A percentile compares a stretch with the other conserved stretches of the same genome.
phyloP scores from a whole-genome alignment of 23 tunicate species.

The Botrylloides violaceus region DNA sequence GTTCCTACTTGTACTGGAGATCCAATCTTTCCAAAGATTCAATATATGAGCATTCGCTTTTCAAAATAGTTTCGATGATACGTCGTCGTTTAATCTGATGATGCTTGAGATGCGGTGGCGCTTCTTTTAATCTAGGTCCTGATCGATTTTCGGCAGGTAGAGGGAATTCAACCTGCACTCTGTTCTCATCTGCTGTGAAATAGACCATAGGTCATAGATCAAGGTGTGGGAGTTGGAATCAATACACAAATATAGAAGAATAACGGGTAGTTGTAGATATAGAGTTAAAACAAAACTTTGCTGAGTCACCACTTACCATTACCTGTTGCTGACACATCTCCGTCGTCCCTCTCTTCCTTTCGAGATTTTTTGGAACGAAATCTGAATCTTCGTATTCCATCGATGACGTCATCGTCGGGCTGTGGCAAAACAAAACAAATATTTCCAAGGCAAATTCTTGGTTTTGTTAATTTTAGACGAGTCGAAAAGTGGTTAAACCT shows the following conservation, averaged over 20 bases:
- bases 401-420: slow-evolving; percentile 2
- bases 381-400: slow-evolving; percentile 3
- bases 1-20: slow-evolving; percentile 82
- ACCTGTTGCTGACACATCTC: not conserved
- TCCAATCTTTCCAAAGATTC: slow-evolving; percentile 76
- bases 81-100: slow-evolving; percentile 38
- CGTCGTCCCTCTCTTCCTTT: not conserved
- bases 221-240: no score
- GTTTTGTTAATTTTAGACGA: no score
- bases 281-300: not conserved
- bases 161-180: slow-evolving; percentile 31
- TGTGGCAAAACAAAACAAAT: not conserved
- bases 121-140: slow-evolving; percentile 38
- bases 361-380: not conserved
- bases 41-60: slow-evolving; percentile 83
- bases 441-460: not conserved
- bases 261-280: no score
- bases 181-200: slow-evolving; percentile 24
- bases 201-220: no score
- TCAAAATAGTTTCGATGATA: slow-evolving; percentile 71
- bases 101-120: slow-evolving; percentile 28
- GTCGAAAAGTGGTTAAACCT: no score
- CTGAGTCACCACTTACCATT: not conserved
- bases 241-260: no score
- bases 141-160: slow-evolving; percentile 26